A percentile compares a stretch with the other conserved stretches of the same genome.
Evolutionary conservation across 30 jellyfish, hydroid and myxozoan genomes (phyloP).

Genomic region (Sanderia malayensis): DNA sequence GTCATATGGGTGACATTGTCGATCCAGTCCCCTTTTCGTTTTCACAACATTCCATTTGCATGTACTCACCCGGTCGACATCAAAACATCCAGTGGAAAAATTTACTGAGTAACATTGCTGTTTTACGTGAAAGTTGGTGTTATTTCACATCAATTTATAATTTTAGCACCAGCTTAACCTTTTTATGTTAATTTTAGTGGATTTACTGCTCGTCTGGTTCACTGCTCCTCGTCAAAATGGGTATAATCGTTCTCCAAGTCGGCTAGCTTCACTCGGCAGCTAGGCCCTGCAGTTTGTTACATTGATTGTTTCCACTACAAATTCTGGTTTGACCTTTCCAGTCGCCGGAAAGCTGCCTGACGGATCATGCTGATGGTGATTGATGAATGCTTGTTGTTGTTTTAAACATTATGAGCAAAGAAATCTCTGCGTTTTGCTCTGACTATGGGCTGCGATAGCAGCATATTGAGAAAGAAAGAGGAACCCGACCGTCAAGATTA

Average conservation of each 20-base stretch:
- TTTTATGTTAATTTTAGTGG: too few species aligned
- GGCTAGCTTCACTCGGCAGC: neutral
- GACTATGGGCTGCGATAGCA: conserved; percentile 98
- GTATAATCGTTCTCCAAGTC: neutral
- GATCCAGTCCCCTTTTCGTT: conserved; percentile 55
- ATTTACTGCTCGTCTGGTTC: too few species aligned
- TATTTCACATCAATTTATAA: too few species aligned
- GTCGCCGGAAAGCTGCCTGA: conserved; percentile 67
- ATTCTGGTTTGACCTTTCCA: conserved; percentile 58
- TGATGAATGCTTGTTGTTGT: conserved; percentile 16
- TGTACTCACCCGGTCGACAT: conserved; percentile 61
- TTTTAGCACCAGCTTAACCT: too few species aligned
- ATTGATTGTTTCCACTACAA: conserved; percentile 30
- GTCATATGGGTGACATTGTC: too few species aligned
- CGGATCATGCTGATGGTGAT: conserved; percentile 55
- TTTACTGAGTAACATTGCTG: too few species aligned
- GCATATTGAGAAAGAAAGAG: conserved; percentile 70
- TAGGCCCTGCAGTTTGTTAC: neutral
- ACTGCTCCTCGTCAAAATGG: neutral
- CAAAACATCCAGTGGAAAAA: conserved; percentile 7
- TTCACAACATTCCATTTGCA: conserved; percentile 61
- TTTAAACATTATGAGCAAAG: conserved; percentile 60
- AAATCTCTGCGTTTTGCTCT: conserved; percentile 45
- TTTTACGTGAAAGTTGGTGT: too few species aligned
- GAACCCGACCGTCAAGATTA: conserved; percentile 75